These are phyloP conservation scores for Acleris holmiana DNA, from an alignment of 2,888 invertebrate species.

Conservation along the genomic window DNA sequence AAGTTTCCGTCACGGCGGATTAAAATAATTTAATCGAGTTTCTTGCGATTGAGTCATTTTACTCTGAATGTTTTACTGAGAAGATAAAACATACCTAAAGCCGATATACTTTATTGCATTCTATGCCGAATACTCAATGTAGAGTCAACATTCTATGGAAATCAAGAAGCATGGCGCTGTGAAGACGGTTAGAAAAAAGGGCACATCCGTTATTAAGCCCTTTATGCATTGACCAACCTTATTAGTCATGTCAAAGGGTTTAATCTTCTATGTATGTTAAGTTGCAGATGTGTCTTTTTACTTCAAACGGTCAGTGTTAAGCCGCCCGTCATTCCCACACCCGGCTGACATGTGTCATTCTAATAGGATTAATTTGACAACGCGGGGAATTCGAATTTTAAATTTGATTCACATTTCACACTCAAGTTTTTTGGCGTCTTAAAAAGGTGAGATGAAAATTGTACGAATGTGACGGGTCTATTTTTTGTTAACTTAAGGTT, in stretches of 20 bases:
- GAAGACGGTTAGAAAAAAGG: no score
- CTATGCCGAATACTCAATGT: no score
- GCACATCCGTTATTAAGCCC: no score
- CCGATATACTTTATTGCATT: conserved; percentile 20
- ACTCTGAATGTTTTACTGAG: conserved; percentile 22
- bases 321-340: conserved; percentile 47
- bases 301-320: conserved; percentile 18
- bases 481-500: conserved; percentile 6
- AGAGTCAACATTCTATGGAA: no score
- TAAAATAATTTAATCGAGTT: conserved; percentile 32
- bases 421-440: conserved; percentile 36
- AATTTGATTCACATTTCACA: conserved; percentile 46
- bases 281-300: no score
- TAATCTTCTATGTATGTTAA: no score
- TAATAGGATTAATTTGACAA: conserved; percentile 72
- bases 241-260: no score
- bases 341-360: conserved; percentile 55
- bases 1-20: conserved; percentile 24
- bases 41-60: conserved; percentile 33
- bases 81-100: conserved; percentile 30
- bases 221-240: no score
- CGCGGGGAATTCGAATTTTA: conserved; percentile 52
- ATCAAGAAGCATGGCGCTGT: conserved; percentile 46
- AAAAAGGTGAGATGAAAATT: conserved; percentile 18
- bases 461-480: not conserved